Evolutionary conservation across 2,888 invertebrate genomes (phyloP).

Genomic region (Pasiphila rectangulata): DNA sequence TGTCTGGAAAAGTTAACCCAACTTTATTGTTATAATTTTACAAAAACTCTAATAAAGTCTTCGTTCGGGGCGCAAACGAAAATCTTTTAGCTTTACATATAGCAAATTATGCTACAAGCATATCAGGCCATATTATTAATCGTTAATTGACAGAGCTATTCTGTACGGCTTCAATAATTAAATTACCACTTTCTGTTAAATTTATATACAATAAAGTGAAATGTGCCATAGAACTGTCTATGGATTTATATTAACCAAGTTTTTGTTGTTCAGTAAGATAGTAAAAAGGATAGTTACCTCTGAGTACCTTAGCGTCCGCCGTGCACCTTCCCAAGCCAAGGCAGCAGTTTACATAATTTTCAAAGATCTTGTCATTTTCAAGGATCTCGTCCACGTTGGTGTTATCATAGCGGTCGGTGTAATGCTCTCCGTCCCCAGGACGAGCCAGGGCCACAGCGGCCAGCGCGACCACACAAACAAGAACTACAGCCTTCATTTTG

Average conservation of each 20-base stretch:
- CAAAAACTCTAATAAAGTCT: no score
- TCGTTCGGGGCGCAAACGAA: no score
- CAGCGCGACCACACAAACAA: conserved; percentile 47
- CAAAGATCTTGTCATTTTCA: conserved; percentile 82
- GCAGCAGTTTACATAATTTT: conserved; percentile 84
- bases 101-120: no score
- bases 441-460: conserved; percentile 40
- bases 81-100: no score
- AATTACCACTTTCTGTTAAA: no score
- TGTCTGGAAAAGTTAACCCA: neutral
- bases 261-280: no score
- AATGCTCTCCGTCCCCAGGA: conserved; percentile 41
- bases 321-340: conserved; percentile 83
- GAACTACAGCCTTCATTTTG: conserved; percentile 22
- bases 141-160: no score
- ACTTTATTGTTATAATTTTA: neutral
- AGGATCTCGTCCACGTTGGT: conserved; percentile 85
- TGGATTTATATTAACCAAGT: no score
- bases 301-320: conserved; percentile 85
- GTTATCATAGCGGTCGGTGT: conserved; percentile 84
- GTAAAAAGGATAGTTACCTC: conserved; percentile 81
- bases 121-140: no score
- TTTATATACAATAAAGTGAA: no score
- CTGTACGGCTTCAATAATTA: no score
- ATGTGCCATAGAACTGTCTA: no score